Base-by-base conservation (phyloP, 1,140 invertebrate species). In the Ctenoplectra terminalis region DNA sequence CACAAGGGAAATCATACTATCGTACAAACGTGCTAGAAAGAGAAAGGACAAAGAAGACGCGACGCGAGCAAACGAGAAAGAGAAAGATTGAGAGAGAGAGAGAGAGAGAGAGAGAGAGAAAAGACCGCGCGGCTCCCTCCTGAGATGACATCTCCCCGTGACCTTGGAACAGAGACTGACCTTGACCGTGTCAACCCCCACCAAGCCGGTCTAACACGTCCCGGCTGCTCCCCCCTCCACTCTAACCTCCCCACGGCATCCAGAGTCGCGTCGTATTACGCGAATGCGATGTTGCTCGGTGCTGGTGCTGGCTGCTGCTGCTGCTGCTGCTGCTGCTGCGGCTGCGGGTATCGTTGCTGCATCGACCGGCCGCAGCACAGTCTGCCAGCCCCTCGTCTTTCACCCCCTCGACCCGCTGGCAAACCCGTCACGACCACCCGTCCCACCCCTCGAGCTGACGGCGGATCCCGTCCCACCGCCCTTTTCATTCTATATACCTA, bases 151-250 rank as follows among this genome's bases (percentile, higher is more conserved):
- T 92, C 88, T 90, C 87, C 81, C 70, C 69, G 86, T 89, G 90
- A 92, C 91, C 91, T 92, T 92, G 90, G 87, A 90, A 89, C 74
- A 5, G 85, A 81, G 87, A 69, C 86, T 92, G 91, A 92, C 91
- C 91, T 92, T 92, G 91, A 92, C 91, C 91, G 91, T 90, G 90
- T 90, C 90, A 90, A 84, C 60, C 83, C 85, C 87, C 80, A 87
- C 87, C 88, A 76, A 23, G 7, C 9, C 20, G 54, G 4, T 64
- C 46, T 52, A 76, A 54, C 61, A 69, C 88, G 86, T 85, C 88
- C 87, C 81, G 85, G 86, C 72, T 66, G 71, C 85, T 83, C 69
- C 34, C 73, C 43, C 20, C 23, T 37, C 46, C 81, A 7, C 43
- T 69, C 70, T n/a, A 11, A 2, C 72, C n/a, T 50, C 78, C 71